Conservation (phyloP, 2,113 vertebrate genomes). For the Tychaedon coryphoeus region DNA sequence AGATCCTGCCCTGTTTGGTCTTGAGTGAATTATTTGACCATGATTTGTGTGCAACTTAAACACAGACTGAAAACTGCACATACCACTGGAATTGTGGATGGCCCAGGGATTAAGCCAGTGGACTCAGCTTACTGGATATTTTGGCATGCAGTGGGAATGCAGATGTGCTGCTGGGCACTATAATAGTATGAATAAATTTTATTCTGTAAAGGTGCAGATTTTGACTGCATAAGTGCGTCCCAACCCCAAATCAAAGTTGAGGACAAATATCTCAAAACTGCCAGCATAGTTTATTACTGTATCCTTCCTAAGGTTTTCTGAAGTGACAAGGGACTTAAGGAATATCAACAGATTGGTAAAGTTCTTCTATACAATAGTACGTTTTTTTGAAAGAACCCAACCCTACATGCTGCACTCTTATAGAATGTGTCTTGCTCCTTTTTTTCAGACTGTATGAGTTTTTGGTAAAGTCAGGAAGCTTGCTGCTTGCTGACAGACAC, state of each 20-base stretch:
- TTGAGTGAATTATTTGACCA: slow-evolving; percentile 25
- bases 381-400: background rate
- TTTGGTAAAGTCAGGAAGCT: background rate
- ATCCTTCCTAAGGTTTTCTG: background rate
- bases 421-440: background rate
- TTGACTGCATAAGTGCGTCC: background rate
- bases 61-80: background rate
- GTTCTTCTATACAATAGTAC: background rate
- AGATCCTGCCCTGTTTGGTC: background rate
- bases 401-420: background rate
- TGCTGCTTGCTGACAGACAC: background rate
- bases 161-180: background rate
- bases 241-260: background rate
- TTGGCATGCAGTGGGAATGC: background rate
- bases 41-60: slow-evolving; percentile 13
- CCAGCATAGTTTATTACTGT: background rate
- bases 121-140: background rate
- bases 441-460: background rate
- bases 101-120: background rate
- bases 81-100: background rate
- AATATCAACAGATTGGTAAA: background rate
- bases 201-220: background rate
- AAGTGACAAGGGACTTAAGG: background rate
- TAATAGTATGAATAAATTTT: background rate
- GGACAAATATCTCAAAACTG: background rate